Evolutionary conservation across 2,888 invertebrate genomes (phyloP), one percentile per base, ranked within the genome.

Genomic region (Xestobium rufovillosum): DNA sequence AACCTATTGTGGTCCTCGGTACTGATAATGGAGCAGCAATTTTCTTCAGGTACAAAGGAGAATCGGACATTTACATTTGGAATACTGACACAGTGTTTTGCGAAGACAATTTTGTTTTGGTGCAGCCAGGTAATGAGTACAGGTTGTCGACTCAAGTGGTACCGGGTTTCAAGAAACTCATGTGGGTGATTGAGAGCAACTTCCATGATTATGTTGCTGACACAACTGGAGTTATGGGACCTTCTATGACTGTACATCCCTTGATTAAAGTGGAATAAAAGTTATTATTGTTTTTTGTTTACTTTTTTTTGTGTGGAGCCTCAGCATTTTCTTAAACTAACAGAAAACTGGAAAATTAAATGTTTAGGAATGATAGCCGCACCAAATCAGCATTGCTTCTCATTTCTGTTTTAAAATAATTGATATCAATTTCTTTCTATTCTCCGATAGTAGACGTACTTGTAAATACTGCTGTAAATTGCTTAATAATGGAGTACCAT

Each of bases 101-200:
- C 37, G 52, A 64, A 14, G 68, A 72, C 29, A 76, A 76, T 55
- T 69, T 76, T 51, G 53, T 72, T 26, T 63, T 75, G 43, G 75
- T 76, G 3, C 73, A 77, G 48, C 68, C 66, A 16, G 74, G 75
- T n/a, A 69, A 67, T 34, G 72, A 73, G 16, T 75, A 74, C 49
- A 68, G 73, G 19, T 59, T 78, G 29, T 68, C 78, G 17, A 79
- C 80, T 0, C 75, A 76, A 49, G 77, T 71, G 2, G 63, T 75
- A 15, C 71, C 76, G 0, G 78, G 76, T 4, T 71, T 68, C 50
- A 75, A 71, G 55, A 68, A 68, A 15, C 66, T 72, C 30, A 75
- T 78, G 72, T 76, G 79, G 75, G 70, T 72, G 8, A 59, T 80
- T 45, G 79, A 78, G 53, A 76, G 76, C 49, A 79, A 80, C 57